These are phyloP conservation scores for Hypomecis punctinalis DNA, from an alignment of 2,888 invertebrate species.

Conservation along the genomic window DNA sequence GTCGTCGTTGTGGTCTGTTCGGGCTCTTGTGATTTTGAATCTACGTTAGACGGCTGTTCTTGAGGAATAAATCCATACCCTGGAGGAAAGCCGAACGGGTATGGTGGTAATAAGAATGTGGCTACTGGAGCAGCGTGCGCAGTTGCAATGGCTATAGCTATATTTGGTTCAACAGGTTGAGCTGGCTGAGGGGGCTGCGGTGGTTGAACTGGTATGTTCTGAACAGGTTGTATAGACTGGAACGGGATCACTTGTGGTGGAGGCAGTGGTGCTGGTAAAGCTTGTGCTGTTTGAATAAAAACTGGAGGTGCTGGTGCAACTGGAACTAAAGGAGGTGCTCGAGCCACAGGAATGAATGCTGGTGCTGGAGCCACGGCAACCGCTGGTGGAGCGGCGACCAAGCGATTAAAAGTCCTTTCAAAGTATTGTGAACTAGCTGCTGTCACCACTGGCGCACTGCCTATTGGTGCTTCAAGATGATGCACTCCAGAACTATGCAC, in stretches of 20 bases:
- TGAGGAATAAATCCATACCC: conserved; percentile 65
- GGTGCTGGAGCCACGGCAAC: conserved; percentile 33
- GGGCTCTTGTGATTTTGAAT: conserved; percentile 57
- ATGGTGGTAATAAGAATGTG: conserved; percentile 75
- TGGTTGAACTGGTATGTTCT: conserved; percentile 43
- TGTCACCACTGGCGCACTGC: conserved; percentile 84
- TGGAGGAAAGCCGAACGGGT: conserved; percentile 74
- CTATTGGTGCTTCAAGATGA: conserved; percentile 48
- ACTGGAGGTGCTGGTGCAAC: conserved; percentile 37
- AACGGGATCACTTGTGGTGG: conserved; percentile 40
- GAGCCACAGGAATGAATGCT: conserved; percentile 35
- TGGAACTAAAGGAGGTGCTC: conserved; percentile 28
- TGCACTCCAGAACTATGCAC: conserved; percentile 65
- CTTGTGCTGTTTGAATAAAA: conserved; percentile 31
- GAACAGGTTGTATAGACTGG: conserved; percentile 42
- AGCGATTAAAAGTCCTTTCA: conserved; percentile 86
- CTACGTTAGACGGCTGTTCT: conserved; percentile 55
- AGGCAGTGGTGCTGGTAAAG: conserved; percentile 37
- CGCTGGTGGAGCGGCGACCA: conserved; percentile 63
- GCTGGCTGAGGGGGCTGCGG: conserved; percentile 46
- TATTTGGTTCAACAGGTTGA: conserved; percentile 63
- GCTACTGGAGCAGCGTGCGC: conserved; percentile 78
- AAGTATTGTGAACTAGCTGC: conserved; percentile 89
- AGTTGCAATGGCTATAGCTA: conserved; percentile 76
- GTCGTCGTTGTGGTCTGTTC: conserved; percentile 58